A percentile compares a stretch with the other conserved stretches of the same genome.
phyloP scores from a whole-genome alignment of 2,888 invertebrate genomes.

The Drosophila antonietae region DNA sequence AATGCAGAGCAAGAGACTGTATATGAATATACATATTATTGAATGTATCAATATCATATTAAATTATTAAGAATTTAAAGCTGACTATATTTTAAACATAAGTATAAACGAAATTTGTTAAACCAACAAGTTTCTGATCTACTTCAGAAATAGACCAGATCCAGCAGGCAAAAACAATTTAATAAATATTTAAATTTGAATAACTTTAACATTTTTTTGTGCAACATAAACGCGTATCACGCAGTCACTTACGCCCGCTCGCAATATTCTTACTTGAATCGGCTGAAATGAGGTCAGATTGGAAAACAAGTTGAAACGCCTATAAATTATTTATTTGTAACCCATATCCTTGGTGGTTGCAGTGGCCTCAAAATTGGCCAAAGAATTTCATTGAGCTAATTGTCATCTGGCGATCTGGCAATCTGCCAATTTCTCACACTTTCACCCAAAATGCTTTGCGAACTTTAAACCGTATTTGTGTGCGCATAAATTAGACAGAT shows the following conservation, averaged over 20 bases:
- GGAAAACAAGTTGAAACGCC: conserved; percentile 50
- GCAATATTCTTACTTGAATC: background rate
- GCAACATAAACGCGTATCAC: background rate
- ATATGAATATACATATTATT: no score
- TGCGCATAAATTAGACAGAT: conserved; percentile 28
- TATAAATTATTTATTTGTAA: conserved; percentile 36
- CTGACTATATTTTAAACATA: no score
- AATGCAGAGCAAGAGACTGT: no score
- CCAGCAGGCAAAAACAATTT: background rate
- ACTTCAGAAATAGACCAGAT: background rate
- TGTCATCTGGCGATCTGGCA: background rate
- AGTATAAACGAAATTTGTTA: no score
- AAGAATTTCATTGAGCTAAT: conserved; percentile 18
- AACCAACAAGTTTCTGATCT: no score
- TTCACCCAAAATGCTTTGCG: conserved; percentile 39
- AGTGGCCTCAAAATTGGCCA: conserved; percentile 54
- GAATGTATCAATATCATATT: no score
- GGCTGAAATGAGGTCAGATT: conserved; percentile 44
- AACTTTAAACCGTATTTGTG: conserved; percentile 12
- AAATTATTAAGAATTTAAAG: no score
- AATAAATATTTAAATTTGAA: background rate
- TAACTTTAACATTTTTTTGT: background rate
- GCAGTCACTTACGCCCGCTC: background rate
- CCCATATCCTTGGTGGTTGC: conserved; percentile 57
- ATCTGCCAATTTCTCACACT: conserved; percentile 40